These are phyloP conservation scores for Drosophila kohkoa DNA, from an alignment of 1,140 invertebrate genomes.

Conservation along the genomic window DNA sequence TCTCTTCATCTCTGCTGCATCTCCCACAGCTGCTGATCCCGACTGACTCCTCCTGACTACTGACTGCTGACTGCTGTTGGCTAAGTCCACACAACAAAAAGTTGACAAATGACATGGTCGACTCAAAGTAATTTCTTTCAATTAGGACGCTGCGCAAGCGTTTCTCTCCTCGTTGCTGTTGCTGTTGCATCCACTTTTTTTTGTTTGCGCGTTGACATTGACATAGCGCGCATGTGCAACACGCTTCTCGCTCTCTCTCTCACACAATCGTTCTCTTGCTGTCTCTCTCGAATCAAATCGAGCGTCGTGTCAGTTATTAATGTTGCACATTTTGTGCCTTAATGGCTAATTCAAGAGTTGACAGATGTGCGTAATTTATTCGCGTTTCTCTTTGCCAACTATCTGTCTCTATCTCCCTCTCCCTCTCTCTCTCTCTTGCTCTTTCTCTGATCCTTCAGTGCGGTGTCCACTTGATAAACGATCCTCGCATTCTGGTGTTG, in stretches of 20 bases:
- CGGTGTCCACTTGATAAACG: constrained; percentile 66
- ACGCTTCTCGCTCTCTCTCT: constrained; percentile 18
- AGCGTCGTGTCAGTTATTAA: constrained; percentile 83
- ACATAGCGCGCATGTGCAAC: constrained; percentile 78
- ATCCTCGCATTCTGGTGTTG: constrained; percentile 74
- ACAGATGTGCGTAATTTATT: constrained; percentile 85
- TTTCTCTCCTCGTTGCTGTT: background rate
- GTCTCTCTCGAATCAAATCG: constrained; percentile 74
- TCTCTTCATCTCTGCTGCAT: background rate
- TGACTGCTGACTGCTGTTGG: background rate
- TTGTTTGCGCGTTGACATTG: constrained; percentile 73
- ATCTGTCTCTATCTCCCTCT: constrained; percentile 21
- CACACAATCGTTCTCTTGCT: constrained; percentile 14
- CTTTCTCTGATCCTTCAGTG: constrained; percentile 39
- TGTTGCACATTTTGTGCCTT: constrained; percentile 84
- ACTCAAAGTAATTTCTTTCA: constrained; percentile 85
- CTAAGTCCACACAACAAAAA: constrained; percentile 67
- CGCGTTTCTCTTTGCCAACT: constrained; percentile 59
- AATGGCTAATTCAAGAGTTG: constrained; percentile 85
- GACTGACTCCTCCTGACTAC: background rate
- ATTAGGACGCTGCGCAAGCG: constrained; percentile 76
- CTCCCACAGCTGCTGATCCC: constrained; percentile 1
- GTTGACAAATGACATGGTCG: constrained; percentile 78
- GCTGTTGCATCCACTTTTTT: constrained; percentile 65
- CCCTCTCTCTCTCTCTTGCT: constrained; percentile 15